phyloP scores from a whole-genome alignment of 2,113 vertebrate genomes.

The Peromyscus polionotus region DNA sequence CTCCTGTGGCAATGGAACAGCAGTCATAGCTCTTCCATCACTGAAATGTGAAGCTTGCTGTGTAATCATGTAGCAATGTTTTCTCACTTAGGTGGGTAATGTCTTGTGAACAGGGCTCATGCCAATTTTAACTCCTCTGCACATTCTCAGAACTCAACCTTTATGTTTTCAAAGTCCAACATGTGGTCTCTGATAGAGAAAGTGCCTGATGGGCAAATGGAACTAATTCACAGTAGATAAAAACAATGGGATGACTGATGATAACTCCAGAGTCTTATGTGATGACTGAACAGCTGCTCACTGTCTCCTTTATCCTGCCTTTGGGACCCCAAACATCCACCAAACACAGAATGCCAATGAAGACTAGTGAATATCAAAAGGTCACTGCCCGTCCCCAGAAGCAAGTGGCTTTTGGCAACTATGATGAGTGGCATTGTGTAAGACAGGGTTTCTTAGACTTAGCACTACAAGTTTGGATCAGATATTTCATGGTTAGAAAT shows the following conservation, averaged over 20 bases:
- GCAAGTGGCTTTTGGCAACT: not conserved
- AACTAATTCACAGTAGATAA: not conserved
- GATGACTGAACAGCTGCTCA: not conserved
- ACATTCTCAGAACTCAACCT: rapidly evolving
- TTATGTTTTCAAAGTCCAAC: rapidly evolving
- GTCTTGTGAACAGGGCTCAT: not conserved
- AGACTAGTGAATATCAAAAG: rapidly evolving
- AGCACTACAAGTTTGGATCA: not conserved
- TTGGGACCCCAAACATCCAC: not conserved
- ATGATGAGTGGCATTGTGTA: too few relatives aligned
- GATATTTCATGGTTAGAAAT: not conserved
- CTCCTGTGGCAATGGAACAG: not conserved
- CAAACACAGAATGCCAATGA: not conserved
- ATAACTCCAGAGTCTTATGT: too few relatives aligned
- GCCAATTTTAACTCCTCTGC: not conserved
- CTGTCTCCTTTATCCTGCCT: too few relatives aligned
- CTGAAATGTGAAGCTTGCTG: not conserved
- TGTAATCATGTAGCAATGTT: not conserved
- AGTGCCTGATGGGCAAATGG: not conserved
- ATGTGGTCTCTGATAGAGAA: not conserved
- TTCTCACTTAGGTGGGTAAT: not conserved
- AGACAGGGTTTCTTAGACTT: not conserved
- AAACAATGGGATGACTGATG: not conserved
- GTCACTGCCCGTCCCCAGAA: not conserved
- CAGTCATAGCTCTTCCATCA: rapidly evolving